Base-by-base conservation (phyloP, 2,888 invertebrate species). In the Ptychoptera albimana region DNA sequence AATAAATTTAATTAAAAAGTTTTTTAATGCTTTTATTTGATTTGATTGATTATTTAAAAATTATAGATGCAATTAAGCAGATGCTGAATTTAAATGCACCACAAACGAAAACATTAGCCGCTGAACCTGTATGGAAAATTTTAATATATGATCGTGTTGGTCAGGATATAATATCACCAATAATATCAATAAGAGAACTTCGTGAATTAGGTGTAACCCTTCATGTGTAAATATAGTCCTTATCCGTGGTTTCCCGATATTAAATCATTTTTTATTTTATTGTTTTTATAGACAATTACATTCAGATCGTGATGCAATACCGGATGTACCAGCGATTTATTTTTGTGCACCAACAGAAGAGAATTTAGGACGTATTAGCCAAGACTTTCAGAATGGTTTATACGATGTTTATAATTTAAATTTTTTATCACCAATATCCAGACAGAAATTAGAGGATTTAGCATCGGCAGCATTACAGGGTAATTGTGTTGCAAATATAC, bases 271-370 rank as follows among this genome's bases (percentile, higher is more conserved):
- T n/a, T n/a, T n/a, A n/a, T n/a, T n/a, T n/a, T n/a, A n/a, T n/a
- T n/a, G n/a, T n/a, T n/a, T n/a, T n/a, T n/a, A n/a, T 64, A 88
- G 88, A 32, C 83, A 86, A 63, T 67, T 91, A 43, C 89, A 89
- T 66, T 85, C 87, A 8, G 85, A 87, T 59, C 73, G 88, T 47
- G 88, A 88, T 60, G 74, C 82, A n/a, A 92, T 99, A 56, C 94
- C 96, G 7, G 98, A 99, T 70, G 97, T 97, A 2, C 97, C 98
- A 40, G 96, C 94, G 1, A 82, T 99, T 35, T 99, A 99, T 63
- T 97, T 99, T 65, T 93, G 97, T 63, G 77, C 87, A 51, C 96
- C 98, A 3, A 84, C 86, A 10, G 91, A 94, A 58, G 96, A 97
- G 61, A 99, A 98, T 66, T 73, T 99, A 37, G 86, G 84, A 39